Base-by-base conservation (phyloP, 1,140 invertebrate species). In the Brachionus sp. region DNA sequence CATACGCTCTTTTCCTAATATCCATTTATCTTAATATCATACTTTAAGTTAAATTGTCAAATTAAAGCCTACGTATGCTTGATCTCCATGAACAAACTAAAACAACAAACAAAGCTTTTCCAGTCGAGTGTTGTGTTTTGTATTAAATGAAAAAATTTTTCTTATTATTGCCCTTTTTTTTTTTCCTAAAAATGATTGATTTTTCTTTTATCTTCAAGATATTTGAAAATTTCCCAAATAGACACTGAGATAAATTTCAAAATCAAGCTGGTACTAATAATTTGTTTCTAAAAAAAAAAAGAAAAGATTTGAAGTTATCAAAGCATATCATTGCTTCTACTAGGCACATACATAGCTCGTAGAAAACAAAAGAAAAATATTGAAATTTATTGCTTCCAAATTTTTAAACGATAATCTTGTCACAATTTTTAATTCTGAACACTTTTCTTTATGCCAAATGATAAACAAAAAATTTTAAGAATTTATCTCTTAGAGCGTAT, bases 11-110 rank as follows among this genome's bases (percentile, higher is more conserved):
- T 70, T 70, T 70, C 66, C 37, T 70, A 70, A 70, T 70, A 70
- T 70, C 66, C 66, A 70, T 70, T 70, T 70, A 70, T 70, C 66
- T 70, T 70, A 70, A 70, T 70, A 70, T 70, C 66, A 70, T 44
- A 37, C 37, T 70, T 39, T 70, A 33, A 19, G 33, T 70, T n/a
- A 70, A 39, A 70, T 70, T 70, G 66, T 70, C 66, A 70, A 70
- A 37, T 70, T 70, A 39, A 70, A 70, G 37, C 37, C 16, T 19
- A 70, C 50, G 16, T 33, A 70, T 39, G 37, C 66, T 39, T 39
- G 37, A 35, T 37, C 29, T 70, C n/a, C 33, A 33, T 4, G 25
- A 33, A 33, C n/a, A 25, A 66, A 66, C n/a, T 12, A 70, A 70
- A 70, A 19, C 35, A 70, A 70, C 66, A 70, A 70, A 37, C 33